These are phyloP conservation scores for Halisarca cf. caerulea DNA, from an alignment of 37 sponge, comb jelly and placozoan species.

Conservation along the genomic window DNA sequence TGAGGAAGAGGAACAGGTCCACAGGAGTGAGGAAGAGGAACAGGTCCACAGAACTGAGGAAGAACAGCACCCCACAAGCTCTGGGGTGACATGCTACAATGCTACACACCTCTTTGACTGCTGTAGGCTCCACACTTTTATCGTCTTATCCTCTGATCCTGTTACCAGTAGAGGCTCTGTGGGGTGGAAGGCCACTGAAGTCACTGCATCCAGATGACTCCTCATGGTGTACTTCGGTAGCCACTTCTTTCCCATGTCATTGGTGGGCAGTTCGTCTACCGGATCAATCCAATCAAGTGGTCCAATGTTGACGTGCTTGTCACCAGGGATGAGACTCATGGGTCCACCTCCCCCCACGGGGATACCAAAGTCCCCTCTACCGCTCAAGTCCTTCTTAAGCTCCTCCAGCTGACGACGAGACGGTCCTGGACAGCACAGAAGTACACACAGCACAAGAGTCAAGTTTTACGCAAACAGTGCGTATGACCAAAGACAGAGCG, in stretches of 20 bases:
- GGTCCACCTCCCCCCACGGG: no score
- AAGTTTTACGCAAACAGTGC: background rate
- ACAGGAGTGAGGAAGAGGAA: no score
- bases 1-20: no score
- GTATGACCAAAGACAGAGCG: background rate
- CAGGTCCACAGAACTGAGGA: no score
- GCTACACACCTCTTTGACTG: constrained; percentile 50
- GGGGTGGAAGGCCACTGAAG: constrained; percentile 85
- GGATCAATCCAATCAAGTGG: no score
- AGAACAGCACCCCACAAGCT: no score
- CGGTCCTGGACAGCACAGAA: constrained; percentile 38
- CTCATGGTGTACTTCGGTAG: constrained; percentile 72
- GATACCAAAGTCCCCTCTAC: background rate
- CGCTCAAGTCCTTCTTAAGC: background rate
- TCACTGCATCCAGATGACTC: constrained; percentile 92
- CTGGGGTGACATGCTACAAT: no score
- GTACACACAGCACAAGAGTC: background rate
- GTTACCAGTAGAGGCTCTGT: constrained; percentile 58
- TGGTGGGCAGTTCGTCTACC: background rate
- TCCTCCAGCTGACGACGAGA: constrained; percentile 37
- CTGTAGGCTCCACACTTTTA: constrained; percentile 84
- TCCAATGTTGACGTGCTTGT: no score
- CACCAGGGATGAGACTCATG: no score
- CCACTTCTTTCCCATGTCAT: constrained; percentile 67
- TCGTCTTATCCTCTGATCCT: constrained; percentile 62